A percentile compares a stretch with the other conserved stretches of the same genome.
These are phyloP conservation scores for Panurus biarmicus DNA, from an alignment of 2,113 vertebrate genomes.

Conservation along the genomic window DNA sequence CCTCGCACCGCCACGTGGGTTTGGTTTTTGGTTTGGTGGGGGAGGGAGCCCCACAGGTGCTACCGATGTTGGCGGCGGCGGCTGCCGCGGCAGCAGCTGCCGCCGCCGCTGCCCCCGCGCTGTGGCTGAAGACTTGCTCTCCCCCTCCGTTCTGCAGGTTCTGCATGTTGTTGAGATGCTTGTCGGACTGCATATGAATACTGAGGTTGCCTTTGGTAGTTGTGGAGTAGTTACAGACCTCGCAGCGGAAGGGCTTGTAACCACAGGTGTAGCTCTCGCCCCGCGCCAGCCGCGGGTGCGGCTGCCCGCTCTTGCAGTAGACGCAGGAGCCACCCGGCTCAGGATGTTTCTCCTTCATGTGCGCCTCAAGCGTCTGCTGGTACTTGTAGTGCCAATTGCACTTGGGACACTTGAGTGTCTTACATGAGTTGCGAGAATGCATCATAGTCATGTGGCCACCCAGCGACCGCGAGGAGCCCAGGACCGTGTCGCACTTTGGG, in stretches of 20 bases:
- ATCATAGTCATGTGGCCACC: constrained; percentile 99
- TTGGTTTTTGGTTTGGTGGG: constrained; percentile 98
- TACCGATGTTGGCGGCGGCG: constrained; percentile 79
- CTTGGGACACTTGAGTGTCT: constrained; percentile 99
- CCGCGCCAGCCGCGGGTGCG: constrained; percentile 92
- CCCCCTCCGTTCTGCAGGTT: constrained; percentile 94
- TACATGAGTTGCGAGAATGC: constrained; percentile 99
- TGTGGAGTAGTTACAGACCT: constrained; percentile 99
- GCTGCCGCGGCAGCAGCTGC: constrained; percentile 77
- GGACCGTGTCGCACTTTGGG: constrained; percentile 95
- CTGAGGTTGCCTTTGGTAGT: constrained; percentile 99
- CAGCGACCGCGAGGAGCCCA: constrained; percentile 95
- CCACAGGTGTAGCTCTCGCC: constrained; percentile 99
- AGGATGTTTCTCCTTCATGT: constrained; percentile 99
- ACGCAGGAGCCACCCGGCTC: constrained; percentile 91
- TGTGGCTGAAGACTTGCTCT: constrained; percentile 92
- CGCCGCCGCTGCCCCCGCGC: constrained; percentile 76
- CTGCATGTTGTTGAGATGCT: constrained; percentile 99
- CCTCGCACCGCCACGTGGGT: constrained; percentile 97
- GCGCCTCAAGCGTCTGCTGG: constrained; percentile 99
- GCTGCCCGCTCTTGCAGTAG: constrained; percentile 95
- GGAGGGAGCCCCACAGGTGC: constrained; percentile 88
- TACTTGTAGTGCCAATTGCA: constrained; percentile 99
- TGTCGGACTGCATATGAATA: constrained; percentile 99
- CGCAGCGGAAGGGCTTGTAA: constrained; percentile 98